phyloP scores from a whole-genome alignment of 2,888 invertebrate species.

The Eilema depressum region DNA sequence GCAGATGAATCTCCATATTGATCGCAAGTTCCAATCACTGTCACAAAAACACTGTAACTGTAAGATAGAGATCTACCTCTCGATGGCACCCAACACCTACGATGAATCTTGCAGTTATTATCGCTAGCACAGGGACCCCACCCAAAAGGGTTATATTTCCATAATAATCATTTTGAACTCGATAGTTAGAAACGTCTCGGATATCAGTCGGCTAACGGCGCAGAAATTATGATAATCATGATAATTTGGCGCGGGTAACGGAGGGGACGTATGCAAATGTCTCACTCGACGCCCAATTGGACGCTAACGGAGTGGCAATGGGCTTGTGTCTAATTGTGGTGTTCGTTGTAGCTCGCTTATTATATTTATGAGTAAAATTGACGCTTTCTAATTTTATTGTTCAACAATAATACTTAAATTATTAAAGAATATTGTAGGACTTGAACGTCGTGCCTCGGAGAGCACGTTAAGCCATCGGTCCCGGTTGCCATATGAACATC shows the following conservation, averaged over 20 bases:
- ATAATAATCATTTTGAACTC: slow-evolving; percentile 45
- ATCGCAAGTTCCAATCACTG: too few relatives aligned
- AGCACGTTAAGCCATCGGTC: too few relatives aligned
- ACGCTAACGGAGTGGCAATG: slow-evolving; percentile 17
- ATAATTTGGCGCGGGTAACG: slow-evolving; percentile 29
- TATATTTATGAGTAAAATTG: not conserved
- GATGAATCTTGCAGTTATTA: too few relatives aligned
- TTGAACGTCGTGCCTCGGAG: too few relatives aligned
- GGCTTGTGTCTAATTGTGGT: slow-evolving; percentile 15
- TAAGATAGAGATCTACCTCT: too few relatives aligned
- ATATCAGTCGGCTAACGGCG: slow-evolving; percentile 40
- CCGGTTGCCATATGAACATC: too few relatives aligned
- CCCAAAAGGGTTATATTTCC: slow-evolving; percentile 45
- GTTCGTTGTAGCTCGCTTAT: not conserved
- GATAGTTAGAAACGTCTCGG: slow-evolving; percentile 43
- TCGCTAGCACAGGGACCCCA: slow-evolving; percentile 24
- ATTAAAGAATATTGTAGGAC: too few relatives aligned
- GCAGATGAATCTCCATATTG: too few relatives aligned
- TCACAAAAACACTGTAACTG: too few relatives aligned
- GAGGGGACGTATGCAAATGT: slow-evolving; percentile 38
- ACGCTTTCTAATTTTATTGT: not conserved
- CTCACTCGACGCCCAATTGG: slow-evolving; percentile 11
- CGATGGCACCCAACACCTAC: too few relatives aligned
- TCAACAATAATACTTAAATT: too few relatives aligned
- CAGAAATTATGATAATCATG: slow-evolving; percentile 43